These are phyloP conservation scores for Vulpes ferrilata DNA, from an alignment of 2,113 vertebrate species.

Conservation along the genomic window DNA sequence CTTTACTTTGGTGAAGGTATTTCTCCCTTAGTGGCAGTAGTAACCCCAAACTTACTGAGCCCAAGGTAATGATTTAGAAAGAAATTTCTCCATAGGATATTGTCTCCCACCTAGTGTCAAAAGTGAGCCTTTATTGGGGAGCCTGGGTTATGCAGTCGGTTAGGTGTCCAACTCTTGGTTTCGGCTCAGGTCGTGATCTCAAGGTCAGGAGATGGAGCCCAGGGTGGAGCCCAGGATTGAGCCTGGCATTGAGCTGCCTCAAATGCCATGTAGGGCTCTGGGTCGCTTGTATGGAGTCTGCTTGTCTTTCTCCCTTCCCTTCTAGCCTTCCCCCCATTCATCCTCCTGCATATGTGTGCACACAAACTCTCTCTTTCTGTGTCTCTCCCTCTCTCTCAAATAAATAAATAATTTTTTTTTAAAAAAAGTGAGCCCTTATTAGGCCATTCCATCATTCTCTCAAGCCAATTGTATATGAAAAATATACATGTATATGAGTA, in stretches of 20 bases:
- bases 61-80: not conserved
- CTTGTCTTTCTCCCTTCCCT: not conserved
- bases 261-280: not conserved
- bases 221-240: not conserved
- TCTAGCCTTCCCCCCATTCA: not conserved
- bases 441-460: not conserved
- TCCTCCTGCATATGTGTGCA: not conserved
- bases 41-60: not conserved
- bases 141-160: not conserved
- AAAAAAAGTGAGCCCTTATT: not conserved
- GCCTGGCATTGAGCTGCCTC: not conserved
- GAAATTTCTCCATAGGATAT: not conserved
- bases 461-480: not conserved
- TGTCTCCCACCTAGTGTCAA: not conserved
- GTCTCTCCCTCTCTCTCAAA: not conserved
- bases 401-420: not conserved
- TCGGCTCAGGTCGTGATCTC: not conserved
- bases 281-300: not conserved
- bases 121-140: not conserved
- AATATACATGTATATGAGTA: not conserved
- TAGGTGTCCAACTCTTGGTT: not conserved
- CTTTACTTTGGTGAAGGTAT: not conserved
- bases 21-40: not conserved
- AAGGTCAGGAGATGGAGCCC: not conserved
- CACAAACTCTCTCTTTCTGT: not conserved